These are phyloP conservation scores for Carcharodon carcharias DNA, from an alignment of 2,797 vertebrate genomes.

Conservation along the genomic window DNA sequence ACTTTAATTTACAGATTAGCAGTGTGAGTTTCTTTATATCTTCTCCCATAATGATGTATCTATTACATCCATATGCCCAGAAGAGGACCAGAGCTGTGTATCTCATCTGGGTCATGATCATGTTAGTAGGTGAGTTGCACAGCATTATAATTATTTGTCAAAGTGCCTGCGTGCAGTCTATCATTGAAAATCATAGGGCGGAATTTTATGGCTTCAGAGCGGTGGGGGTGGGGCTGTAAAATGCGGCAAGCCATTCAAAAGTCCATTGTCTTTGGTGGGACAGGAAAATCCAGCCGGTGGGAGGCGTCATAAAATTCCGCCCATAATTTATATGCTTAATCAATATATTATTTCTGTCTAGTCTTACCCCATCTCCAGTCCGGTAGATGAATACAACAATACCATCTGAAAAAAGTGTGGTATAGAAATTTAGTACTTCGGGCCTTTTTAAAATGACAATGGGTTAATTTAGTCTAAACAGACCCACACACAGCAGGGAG, in stretches of 20 bases:
- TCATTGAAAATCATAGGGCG: background rate
- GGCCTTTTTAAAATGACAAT: background rate
- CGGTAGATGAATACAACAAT: background rate
- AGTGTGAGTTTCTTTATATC: constrained; percentile 78
- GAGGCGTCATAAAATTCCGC: too few relatives aligned
- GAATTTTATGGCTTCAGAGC: too few relatives aligned
- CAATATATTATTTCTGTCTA: background rate
- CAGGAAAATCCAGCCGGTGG: too few relatives aligned
- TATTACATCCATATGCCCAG: constrained; percentile 72
- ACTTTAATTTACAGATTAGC: constrained; percentile 68
- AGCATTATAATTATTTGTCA: background rate
- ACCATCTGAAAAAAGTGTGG: background rate
- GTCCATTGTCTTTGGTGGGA: too few relatives aligned
- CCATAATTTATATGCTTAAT: background rate
- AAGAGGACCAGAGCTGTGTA: constrained; percentile 64
- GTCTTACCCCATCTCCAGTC: background rate
- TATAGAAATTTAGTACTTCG: background rate
- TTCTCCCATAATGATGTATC: constrained; percentile 75
- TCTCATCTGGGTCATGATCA: constrained; percentile 64
- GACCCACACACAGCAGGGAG: too few relatives aligned
- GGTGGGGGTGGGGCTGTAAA: too few relatives aligned
- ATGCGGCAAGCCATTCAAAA: too few relatives aligned
- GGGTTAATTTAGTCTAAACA: background rate
- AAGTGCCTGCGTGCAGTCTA: background rate
- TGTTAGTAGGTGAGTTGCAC: constrained; percentile 67